These are phyloP conservation scores for Nothoprocta perdicaria DNA, from an alignment of 2,113 vertebrate species.

Conservation along the genomic window DNA sequence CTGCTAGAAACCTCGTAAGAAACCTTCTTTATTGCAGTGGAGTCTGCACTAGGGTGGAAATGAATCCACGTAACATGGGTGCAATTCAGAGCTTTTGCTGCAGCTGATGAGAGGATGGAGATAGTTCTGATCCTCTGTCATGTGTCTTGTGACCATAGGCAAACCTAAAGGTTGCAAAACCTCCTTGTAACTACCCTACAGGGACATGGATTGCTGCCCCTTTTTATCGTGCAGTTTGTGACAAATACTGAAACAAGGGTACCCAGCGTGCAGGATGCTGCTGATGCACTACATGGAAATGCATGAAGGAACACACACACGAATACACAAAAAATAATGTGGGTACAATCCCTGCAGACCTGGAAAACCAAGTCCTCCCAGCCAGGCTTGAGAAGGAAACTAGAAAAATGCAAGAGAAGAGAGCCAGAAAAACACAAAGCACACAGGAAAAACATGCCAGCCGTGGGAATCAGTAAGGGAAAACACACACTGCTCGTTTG, in stretches of 20 bases:
- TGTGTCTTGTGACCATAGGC: rapidly evolving
- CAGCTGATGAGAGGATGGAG: neutral
- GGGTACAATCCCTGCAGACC: neutral
- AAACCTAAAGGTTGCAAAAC: neutral
- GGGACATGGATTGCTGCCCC: neutral
- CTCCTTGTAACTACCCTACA: neutral
- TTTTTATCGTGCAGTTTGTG: rapidly evolving
- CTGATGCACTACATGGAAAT: neutral
- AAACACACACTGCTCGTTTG: neutral
- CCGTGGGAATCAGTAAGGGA: neutral
- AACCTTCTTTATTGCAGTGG: rapidly evolving
- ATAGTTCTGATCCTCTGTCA: rapidly evolving
- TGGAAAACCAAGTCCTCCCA: neutral
- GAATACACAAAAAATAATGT: neutral
- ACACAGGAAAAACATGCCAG: rapidly evolving
- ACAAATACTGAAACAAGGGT: neutral
- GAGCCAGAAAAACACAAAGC: neutral
- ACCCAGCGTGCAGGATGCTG: neutral
- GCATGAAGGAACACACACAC: neutral
- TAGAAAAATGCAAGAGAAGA: neutral
- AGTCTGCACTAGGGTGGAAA: rapidly evolving
- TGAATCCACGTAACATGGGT: rapidly evolving
- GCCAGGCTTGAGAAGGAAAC: neutral
- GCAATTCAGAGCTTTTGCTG: neutral
- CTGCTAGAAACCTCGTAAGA: neutral